Conservation (phyloP, 1,140 invertebrate genomes). For the Laupala kohalensis region DNA sequence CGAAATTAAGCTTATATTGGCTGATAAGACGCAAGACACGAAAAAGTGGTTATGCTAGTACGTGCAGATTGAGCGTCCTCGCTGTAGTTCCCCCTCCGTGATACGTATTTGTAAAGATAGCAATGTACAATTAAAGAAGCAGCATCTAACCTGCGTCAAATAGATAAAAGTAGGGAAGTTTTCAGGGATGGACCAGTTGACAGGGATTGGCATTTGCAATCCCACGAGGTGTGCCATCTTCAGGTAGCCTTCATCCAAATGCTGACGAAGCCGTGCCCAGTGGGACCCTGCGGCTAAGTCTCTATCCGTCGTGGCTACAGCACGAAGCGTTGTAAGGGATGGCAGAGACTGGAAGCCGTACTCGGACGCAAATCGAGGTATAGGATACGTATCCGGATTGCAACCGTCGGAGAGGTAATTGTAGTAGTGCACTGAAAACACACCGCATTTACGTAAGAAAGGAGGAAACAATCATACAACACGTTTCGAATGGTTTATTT, state of each 20-base stretch:
- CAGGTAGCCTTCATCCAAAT: conserved; percentile 55
- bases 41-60: no score
- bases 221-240: conserved; percentile 44
- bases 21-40: no score
- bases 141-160: conserved; percentile 27
- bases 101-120: no score
- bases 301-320: conserved; percentile 32
- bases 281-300: conserved; percentile 48
- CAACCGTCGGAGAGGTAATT: conserved; percentile 74
- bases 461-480: no score
- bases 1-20: no score
- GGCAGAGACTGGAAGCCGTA: conserved; percentile 90
- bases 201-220: conserved; percentile 42
- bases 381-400: conserved; percentile 60
- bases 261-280: conserved; percentile 65
- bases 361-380: conserved; percentile 81
- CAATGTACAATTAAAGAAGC: neutral
- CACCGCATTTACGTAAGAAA: no score
- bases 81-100: no score
- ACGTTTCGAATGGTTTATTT: no score
- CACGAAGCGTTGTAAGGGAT: conserved; percentile 43
- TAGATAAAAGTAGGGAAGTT: conserved; percentile 27
- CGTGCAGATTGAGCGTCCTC: no score
- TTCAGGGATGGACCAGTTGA: conserved; percentile 27
- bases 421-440: conserved; percentile 73